Evolutionary conservation across 2,113 vertebrate genomes (phyloP).

Genomic region (Aix galericulata): DNA sequence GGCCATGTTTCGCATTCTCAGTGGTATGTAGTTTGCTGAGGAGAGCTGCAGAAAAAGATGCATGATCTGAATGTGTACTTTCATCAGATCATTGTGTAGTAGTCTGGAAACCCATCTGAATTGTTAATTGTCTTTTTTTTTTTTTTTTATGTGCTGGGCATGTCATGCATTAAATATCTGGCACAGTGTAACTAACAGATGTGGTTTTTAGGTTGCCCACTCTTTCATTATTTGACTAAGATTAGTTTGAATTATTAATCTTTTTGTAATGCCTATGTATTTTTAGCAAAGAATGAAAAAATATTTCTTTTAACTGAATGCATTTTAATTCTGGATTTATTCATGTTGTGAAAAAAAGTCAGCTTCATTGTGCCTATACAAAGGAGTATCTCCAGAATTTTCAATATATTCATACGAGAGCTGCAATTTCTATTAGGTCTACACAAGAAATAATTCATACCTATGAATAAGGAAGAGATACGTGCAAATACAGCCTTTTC

Average conservation of each 20-base stretch:
- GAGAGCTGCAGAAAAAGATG: not conserved
- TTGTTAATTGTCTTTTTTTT: not conserved
- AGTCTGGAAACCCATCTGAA: not conserved
- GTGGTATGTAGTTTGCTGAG: not conserved
- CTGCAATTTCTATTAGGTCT: not conserved
- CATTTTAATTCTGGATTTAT: not conserved
- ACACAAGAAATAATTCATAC: not conserved
- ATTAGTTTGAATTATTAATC: not conserved
- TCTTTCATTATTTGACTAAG: not conserved
- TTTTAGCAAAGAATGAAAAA: not conserved
- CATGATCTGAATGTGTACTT: not conserved
- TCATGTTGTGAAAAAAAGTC: not conserved
- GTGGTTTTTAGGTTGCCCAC: not conserved
- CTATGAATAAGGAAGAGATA: not conserved
- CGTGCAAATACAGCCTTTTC: not conserved
- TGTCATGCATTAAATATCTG: constrained; percentile 16
- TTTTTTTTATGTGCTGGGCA: not conserved
- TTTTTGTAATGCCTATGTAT: not conserved
- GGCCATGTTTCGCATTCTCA: not conserved
- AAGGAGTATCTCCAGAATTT: not conserved
- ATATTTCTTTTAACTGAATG: not conserved
- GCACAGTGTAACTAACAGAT: not conserved
- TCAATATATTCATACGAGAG: not conserved
- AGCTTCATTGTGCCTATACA: not conserved
- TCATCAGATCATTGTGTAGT: not conserved